Conservation (phyloP, 92 coral and sea anemone genomes). For the Muricea muricata region DNA sequence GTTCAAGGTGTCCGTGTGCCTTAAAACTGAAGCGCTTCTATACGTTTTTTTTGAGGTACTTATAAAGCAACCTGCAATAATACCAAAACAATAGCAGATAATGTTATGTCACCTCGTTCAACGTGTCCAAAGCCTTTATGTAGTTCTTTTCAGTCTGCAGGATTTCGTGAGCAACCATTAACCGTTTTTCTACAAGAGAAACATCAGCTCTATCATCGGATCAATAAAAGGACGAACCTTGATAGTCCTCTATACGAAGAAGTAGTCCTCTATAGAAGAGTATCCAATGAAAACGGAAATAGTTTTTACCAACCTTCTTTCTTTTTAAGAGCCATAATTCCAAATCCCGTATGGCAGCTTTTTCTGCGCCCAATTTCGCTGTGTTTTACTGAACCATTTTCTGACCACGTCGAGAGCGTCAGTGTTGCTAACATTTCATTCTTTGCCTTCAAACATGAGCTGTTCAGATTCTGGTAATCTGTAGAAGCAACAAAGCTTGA, state of each 20-base stretch:
- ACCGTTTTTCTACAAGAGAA: constrained; percentile 77
- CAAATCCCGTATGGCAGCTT: constrained; percentile 77
- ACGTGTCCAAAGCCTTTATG: constrained; percentile 79
- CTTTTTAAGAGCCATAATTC: constrained; percentile 71
- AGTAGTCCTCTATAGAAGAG: not conserved
- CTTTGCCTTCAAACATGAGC: constrained; percentile 71
- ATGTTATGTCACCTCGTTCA: constrained; percentile 77
- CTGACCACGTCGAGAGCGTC: constrained; percentile 80
- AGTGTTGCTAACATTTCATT: constrained; percentile 96
- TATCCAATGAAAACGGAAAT: not conserved
- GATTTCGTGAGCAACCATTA: constrained; percentile 87
- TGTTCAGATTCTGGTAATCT: constrained; percentile 31
- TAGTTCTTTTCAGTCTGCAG: constrained; percentile 94
- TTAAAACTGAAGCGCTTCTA: too few species aligned
- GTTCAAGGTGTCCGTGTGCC: too few species aligned
- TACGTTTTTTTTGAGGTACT: too few species aligned
- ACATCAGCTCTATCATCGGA: not conserved
- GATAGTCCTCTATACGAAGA: not conserved
- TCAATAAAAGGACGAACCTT: not conserved
- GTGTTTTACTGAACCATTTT: constrained; percentile 54
- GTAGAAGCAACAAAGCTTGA: not conserved
- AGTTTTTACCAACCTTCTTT: constrained; percentile 76
- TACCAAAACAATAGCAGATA: not conserved
- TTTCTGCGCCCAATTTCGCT: constrained; percentile 69
- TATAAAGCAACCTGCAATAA: not conserved